Conservation (phyloP, 2,888 invertebrate species). For the Thymelicus lineola region DNA sequence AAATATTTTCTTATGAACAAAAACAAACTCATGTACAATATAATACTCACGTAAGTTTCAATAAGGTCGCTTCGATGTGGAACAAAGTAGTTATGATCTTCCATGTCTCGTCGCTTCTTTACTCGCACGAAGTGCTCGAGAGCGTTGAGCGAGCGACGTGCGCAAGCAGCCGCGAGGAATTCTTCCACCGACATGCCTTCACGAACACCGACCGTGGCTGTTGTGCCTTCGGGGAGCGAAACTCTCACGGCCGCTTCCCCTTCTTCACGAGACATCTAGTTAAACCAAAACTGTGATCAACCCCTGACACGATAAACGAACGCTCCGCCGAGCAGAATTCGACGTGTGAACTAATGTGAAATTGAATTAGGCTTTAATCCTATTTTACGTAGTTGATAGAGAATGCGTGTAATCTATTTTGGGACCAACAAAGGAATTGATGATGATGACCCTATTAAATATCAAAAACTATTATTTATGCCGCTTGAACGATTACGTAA, state of each 20-base stretch:
- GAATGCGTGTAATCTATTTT: slow-evolving; percentile 13
- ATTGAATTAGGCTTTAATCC: slow-evolving; percentile 21
- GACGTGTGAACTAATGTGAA: slow-evolving; percentile 1
- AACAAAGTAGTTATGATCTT: slow-evolving; percentile 98
- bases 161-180: slow-evolving; percentile 96
- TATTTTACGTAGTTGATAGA: slow-evolving; percentile 10
- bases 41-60: slow-evolving; percentile 95
- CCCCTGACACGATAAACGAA: background rate
- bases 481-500: too few species aligned
- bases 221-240: slow-evolving; percentile 93
- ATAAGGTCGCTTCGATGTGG: slow-evolving; percentile 97
- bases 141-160: slow-evolving; percentile 95
- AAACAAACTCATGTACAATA: background rate
- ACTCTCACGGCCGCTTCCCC: slow-evolving; percentile 95
- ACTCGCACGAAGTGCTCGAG: slow-evolving; percentile 98
- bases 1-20: background rate
- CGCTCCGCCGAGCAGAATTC: background rate
- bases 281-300: slow-evolving; percentile 16
- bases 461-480: too few species aligned
- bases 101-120: slow-evolving; percentile 97
- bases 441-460: background rate
- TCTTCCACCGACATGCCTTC: slow-evolving; percentile 98
- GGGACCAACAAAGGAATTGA: background rate
- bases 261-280: slow-evolving; percentile 94
- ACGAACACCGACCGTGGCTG: slow-evolving; percentile 93